These are phyloP conservation scores for Drosophila seguyi DNA, from an alignment of 1,140 invertebrate genomes.

Conservation along the genomic window DNA sequence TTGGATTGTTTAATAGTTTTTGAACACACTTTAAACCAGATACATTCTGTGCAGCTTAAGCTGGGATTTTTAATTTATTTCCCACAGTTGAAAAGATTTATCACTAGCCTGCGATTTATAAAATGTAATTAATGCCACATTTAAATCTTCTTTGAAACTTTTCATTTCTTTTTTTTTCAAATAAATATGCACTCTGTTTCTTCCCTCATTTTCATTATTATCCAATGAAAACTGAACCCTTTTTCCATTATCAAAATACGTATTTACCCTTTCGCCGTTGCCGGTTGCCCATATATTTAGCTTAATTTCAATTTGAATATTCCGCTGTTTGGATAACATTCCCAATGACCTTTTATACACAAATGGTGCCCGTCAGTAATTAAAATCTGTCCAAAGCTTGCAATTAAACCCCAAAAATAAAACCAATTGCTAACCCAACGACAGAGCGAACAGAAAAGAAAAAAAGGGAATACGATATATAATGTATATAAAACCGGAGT, in stretches of 20 bases:
- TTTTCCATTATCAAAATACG: slow-evolving; percentile 41
- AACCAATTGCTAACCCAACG: slow-evolving; percentile 48
- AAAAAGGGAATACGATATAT: slow-evolving; percentile 28
- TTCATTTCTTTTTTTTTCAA: slow-evolving; percentile 1
- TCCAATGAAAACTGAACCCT: slow-evolving; percentile 12
- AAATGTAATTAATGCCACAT: slow-evolving; percentile 28
- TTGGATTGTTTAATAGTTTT: slow-evolving; percentile 1
- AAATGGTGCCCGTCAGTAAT: slow-evolving; percentile 49
- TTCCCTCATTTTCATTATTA: slow-evolving; percentile 24
- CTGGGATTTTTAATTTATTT: not conserved
- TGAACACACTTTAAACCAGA: not conserved
- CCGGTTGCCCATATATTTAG: slow-evolving; percentile 22
- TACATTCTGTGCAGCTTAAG: not conserved
- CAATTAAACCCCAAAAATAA: slow-evolving; percentile 58
- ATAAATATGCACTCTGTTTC: slow-evolving; percentile 3
- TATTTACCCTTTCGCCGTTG: slow-evolving; percentile 19
- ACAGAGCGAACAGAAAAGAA: slow-evolving; percentile 20
- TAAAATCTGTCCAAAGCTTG: slow-evolving; percentile 51
- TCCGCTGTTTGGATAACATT: slow-evolving; percentile 37
- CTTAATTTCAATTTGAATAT: slow-evolving; percentile 51
- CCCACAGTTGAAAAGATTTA: slow-evolving; percentile 4
- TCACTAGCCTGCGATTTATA: not conserved
- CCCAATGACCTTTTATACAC: slow-evolving; percentile 38
- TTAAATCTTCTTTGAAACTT: slow-evolving; percentile 18
- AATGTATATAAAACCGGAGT: slow-evolving; percentile 27